These are phyloP conservation scores for Montipora sp. DNA, from an alignment of 64 coral and sea anemone genomes.

Conservation along the genomic window DNA sequence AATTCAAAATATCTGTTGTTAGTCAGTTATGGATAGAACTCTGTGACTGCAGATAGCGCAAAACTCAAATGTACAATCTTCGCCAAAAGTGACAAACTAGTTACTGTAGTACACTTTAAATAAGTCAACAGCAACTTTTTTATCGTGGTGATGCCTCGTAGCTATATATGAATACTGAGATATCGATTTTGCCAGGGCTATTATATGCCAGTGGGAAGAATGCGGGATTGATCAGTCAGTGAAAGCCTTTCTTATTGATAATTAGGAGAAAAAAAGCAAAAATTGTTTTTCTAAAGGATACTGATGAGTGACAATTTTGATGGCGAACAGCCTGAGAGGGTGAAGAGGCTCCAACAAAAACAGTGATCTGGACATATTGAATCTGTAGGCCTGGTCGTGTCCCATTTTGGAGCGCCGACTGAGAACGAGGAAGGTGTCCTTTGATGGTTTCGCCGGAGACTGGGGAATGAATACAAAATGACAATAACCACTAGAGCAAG, in stretches of 20 bases:
- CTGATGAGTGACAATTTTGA: conserved; percentile 70
- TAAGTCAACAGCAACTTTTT: no score
- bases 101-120: no score
- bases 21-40: conserved; percentile 3
- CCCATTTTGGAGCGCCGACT: conserved; percentile 59
- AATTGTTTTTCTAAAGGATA: conserved; percentile 49
- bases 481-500: neutral
- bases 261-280: no score
- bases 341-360: conserved; percentile 69
- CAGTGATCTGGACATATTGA: conserved; percentile 68
- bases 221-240: no score
- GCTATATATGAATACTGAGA: no score
- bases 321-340: conserved; percentile 67
- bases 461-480: neutral
- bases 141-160: no score
- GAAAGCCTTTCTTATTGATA: no score
- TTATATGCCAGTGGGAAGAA: no score
- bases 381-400: conserved; percentile 78
- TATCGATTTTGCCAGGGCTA: no score
- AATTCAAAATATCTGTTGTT: conserved; percentile 85
- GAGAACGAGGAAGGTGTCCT: conserved; percentile 77
- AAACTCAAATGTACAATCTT: no score
- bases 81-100: no score
- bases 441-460: conserved; percentile 52
- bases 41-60: no score